Base-by-base conservation (phyloP, 2,888 invertebrate species). In the Drosophila atroscutellata region DNA sequence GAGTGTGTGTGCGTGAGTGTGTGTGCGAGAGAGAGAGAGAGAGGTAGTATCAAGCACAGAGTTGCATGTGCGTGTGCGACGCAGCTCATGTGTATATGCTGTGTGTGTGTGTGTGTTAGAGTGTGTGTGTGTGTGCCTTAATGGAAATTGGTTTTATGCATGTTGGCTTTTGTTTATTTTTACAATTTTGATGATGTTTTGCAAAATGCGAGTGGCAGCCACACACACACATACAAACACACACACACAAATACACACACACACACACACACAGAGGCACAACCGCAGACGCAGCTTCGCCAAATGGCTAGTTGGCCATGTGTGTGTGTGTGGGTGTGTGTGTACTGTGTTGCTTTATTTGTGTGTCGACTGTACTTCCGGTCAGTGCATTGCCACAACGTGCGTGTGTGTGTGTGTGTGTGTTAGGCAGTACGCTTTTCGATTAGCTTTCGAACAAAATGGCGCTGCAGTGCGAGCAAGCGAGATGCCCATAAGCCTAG, bases 111-210 rank as follows among this genome's bases (percentile, higher is more conserved):
- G 39, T 42, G 67, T 42, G 47, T 45, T 59, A 66, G 61, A 51
- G 61, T 59, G 72, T 45, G 61, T 57, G 24, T 26, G 68, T 76
- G 63, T 61, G 80, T 59, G 88, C 71, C 85, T 83, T 89, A 90
- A 90, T 90, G 91, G 89, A 90, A 90, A 90, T 90, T 89, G 90
- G 90, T 90, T 90, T 90, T 91, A 87, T 90, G 91, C 91, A 90
- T 84, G 90, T 86, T 90, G 85, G 81, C 86, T 86, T 86, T 90
- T 90, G 90, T 90, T 90, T 90, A 84, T 90, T 90, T 90, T 88
- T 90, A 86, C 88, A 89, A 83, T 88, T 83, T 89, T 86, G 86
- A 83, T 89, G 86, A 89, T 86, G 86, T 86, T 89, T 86, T 85
- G 83, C 81, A 82, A 83, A 89, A 89, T 89, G 87, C 89, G 85